Base-by-base conservation (phyloP, 2,797 vertebrate species). In the Ptychadena robeensis region DNA sequence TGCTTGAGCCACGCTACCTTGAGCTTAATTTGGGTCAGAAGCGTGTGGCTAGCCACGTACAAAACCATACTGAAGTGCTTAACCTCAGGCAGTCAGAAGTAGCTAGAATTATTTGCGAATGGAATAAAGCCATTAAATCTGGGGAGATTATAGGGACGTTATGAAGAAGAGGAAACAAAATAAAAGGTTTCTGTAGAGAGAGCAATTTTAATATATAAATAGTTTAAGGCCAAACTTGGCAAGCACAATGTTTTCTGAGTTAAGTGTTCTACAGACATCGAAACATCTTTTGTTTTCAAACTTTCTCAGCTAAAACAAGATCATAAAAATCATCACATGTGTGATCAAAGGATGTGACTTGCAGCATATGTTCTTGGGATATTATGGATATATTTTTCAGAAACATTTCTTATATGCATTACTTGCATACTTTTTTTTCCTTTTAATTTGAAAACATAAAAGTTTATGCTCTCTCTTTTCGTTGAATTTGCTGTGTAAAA, bases 251-350 rank as follows among this genome's bases (percentile, higher is more conserved):
- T 44, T 44, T 53, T 78, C 31, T 53, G 48, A 48, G 22, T 40
- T 74, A 61, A 59, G 35, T 27, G 14, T 75, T 65, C 34, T 22
- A 28, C 31, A 32, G 63, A 66, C 64, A 53, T 48, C 76, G 35
- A 70, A 71, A 71, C 32, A 15, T 76, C 11, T 69, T 59, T 53
- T 40, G 37, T 82, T 34, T 82, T 31, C 69, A 75, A 67, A 79
- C 38, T 44, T 25, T 79, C 37, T 83, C 22, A 32, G 31, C 53
- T 79, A 31, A 35, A 79, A 66, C 68, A 66, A 73, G 44, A 32
- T 34, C 73, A 82, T 77, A 83, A 73, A 72, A 83, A 37, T 79
- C 67, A 78, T 83, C 82, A 79, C 76, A 79, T 66, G n/a, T n/a
- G 18, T 79, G 82, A 79, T 83, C 82, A 79, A 83, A 79, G 75